These are phyloP conservation scores for Phalloptychus januarius DNA, from an alignment of 2,797 vertebrate genomes.

Conservation along the genomic window DNA sequence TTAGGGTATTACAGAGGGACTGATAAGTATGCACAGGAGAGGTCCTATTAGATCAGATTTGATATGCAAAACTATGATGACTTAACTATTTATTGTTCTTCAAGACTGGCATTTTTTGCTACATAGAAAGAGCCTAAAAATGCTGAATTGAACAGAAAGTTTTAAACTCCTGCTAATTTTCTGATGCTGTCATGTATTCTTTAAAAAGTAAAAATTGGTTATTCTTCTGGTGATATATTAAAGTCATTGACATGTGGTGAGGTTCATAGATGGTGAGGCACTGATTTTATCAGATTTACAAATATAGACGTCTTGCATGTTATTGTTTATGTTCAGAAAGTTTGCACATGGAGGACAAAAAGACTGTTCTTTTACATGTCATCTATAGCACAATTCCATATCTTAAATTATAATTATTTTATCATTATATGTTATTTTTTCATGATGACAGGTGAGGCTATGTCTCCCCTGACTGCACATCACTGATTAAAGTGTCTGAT, in stretches of 20 bases:
- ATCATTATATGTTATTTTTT: no score
- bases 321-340: no score
- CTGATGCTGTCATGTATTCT: neutral
- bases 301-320: no score
- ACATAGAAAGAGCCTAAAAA: neutral
- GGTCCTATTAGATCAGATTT: slow-evolving; percentile 50
- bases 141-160: neutral
- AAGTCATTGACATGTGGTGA: neutral
- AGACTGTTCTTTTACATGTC: no score
- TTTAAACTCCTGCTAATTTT: neutral
- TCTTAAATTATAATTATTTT: no score
- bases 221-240: neutral
- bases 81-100: slow-evolving; percentile 59
- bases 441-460: no score
- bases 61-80: slow-evolving; percentile 55
- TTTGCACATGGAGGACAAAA: no score
- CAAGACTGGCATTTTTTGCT: neutral
- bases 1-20: slow-evolving; percentile 59
- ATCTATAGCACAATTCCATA: no score
- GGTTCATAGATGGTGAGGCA: no score
- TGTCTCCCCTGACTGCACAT: no score
- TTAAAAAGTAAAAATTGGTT: neutral
- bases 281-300: no score
- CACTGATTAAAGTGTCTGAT: neutral
- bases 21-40: slow-evolving; percentile 62